These are phyloP conservation scores for Clarias platycephalus DNA, from an alignment of 2,797 vertebrate genomes.

Conservation along the genomic window DNA sequence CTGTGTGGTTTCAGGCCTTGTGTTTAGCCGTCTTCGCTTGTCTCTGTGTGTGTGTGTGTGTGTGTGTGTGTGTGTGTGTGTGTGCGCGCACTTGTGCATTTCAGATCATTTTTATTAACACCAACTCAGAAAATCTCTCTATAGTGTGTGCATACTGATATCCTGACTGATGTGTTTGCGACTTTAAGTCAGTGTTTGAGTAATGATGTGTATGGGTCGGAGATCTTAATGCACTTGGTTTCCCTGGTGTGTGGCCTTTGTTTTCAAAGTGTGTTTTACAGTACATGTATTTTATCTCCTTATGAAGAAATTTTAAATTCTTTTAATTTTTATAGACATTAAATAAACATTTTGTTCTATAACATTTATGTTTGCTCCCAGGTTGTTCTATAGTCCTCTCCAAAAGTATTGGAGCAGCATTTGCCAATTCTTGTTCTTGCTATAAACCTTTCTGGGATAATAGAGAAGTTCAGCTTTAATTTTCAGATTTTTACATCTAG, in stretches of 20 bases:
- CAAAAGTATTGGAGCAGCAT: neutral
- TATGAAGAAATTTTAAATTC: neutral
- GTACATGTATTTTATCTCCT: neutral
- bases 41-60: constrained; percentile 4
- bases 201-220: constrained; percentile 31
- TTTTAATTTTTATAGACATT: neutral
- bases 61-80: constrained; percentile 17
- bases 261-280: neutral
- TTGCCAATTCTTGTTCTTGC: neutral
- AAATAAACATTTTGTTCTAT: neutral
- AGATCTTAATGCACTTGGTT: constrained; percentile 53
- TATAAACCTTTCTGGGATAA: neutral
- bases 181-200: constrained; percentile 21
- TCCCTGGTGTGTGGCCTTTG: constrained; percentile 44
- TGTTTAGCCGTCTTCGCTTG: constrained; percentile 35
- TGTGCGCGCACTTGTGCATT: neutral
- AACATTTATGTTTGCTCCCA: neutral
- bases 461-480: neutral
- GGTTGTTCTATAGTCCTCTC: neutral
- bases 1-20: constrained; percentile 44
- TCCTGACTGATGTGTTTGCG: constrained; percentile 9
- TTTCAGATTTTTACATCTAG: neutral
- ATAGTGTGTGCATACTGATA: neutral
- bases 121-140: constrained; percentile 23
- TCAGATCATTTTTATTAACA: neutral